Evolutionary conservation across 2,797 vertebrate genomes (phyloP), one percentile per base, ranked within the genome.

Genomic region (Morelia viridis): DNA sequence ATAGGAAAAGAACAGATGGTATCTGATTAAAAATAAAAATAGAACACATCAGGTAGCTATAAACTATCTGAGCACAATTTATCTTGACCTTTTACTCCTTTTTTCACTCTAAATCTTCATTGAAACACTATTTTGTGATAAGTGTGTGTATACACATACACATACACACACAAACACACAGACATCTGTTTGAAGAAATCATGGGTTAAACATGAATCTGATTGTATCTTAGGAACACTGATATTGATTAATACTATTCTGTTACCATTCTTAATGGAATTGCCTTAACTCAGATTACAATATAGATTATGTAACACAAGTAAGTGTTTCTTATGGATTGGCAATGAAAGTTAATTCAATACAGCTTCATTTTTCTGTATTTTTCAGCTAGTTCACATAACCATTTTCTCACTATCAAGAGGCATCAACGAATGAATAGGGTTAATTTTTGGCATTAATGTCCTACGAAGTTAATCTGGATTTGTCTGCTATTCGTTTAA

Each of bases 221-320:
- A 19, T 64, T 83, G 35, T 85, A 61, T 60, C 76, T 71, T 85
- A n/a, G 3, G 35, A 58, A 84, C 19, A 64, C 15, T 31, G 80
- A 13, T 56, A 35, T 64, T 89, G 83, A 89, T 61, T 85, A 89
- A 92, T 87, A 60, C 53, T 71, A 46, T 15, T 91, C n/a, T 58
- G 84, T 58, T 84, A 89, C 60, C 50, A 89, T 65, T 89, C 85
- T 85, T 35, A 85, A 89, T 89, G 64, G 76, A 22, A 17, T 64
- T 61, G 19, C 83, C 68, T 92, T 85, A 89, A 68, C 15, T 85
- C 17, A 53, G 4, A 89, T 86, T 86, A 91, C 84, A 91, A 26
- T 71, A 85, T 89, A 62, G 65, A 88, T 84, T 83, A 88, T 83
- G 35, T 22, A 89, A 89, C 58, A 89, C 58, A 92, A 41, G n/a